phyloP scores from a whole-genome alignment of 2,113 vertebrate species.

The Sakesphorus luctuosus region DNA sequence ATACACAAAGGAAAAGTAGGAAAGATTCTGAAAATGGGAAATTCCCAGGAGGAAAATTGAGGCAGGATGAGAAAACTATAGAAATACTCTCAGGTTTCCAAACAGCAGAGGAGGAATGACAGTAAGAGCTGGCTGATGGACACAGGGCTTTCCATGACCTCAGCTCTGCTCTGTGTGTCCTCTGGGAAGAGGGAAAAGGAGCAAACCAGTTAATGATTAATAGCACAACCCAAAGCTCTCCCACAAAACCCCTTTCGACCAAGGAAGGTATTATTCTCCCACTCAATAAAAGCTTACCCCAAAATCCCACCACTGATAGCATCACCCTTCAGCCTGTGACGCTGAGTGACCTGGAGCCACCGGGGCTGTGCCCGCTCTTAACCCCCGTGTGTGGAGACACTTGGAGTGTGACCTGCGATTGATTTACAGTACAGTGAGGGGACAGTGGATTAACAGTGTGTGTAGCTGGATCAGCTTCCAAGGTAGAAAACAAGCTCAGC shows the following conservation, averaged over 20 bases:
- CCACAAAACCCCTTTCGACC: background rate
- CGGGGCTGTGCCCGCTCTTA: conserved; percentile 10
- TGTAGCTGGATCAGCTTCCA: conserved; percentile 25
- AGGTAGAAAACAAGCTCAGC: background rate
- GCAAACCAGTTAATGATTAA: background rate
- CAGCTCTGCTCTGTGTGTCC: background rate
- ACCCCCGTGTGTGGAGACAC: background rate
- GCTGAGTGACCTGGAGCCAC: background rate
- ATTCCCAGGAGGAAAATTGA: background rate
- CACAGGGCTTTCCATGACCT: background rate
- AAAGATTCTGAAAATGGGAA: background rate
- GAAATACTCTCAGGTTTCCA: background rate
- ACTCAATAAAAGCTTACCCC: conserved; percentile 40
- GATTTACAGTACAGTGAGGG: conserved; percentile 52
- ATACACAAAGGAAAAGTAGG: background rate
- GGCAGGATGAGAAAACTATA: background rate
- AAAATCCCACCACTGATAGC: background rate
- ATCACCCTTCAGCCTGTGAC: background rate
- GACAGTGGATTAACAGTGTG: conserved; percentile 58
- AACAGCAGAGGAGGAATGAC: background rate
- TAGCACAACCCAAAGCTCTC: background rate
- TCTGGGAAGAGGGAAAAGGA: background rate
- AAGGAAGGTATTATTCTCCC: background rate
- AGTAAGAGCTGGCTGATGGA: background rate
- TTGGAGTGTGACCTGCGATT: conserved; percentile 1